Percentiles rank a stretch among this genome's conserved stretches.
These are phyloP conservation scores for Drosophila parabipectinata DNA, from an alignment of 1,140 invertebrate genomes.

Conservation along the genomic window DNA sequence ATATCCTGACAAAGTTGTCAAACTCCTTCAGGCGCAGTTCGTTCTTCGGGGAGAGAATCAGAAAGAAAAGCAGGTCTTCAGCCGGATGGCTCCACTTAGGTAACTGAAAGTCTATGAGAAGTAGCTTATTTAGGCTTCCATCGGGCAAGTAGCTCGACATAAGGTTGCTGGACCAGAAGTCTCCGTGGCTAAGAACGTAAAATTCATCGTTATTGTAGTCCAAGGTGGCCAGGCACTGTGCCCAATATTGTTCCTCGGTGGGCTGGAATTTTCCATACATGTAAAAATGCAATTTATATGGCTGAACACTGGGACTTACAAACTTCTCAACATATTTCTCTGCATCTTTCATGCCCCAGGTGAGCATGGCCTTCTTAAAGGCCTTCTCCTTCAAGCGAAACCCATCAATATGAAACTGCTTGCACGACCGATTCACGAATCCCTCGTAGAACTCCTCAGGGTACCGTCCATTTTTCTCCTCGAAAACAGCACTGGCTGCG, in stretches of 20 bases:
- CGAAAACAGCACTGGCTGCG: conserved; percentile 84
- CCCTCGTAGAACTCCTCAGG: conserved; percentile 59
- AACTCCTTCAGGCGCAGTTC: conserved; percentile 62
- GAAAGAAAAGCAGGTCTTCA: conserved; percentile 80
- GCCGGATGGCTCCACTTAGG: conserved; percentile 73
- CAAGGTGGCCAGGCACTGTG: conserved; percentile 23
- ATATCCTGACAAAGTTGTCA: conserved; percentile 67
- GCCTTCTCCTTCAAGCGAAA: conserved; percentile 23
- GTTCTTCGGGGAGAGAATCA: conserved; percentile 50
- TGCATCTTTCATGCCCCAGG: conserved; percentile 59
- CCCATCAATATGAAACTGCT: conserved; percentile 22
- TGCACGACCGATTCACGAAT: conserved; percentile 31
- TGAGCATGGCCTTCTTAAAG: conserved; percentile 57
- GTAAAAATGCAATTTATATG: not conserved
- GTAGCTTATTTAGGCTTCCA: conserved; percentile 53
- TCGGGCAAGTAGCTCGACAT: conserved; percentile 76
- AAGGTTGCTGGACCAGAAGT: conserved; percentile 84
- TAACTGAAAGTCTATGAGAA: conserved; percentile 84
- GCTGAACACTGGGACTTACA: conserved; percentile 41
- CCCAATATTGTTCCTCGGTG: conserved; percentile 54
- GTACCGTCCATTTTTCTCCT: conserved; percentile 55
- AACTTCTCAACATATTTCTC: conserved; percentile 61
- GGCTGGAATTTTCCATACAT: conserved; percentile 38
- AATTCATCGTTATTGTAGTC: conserved; percentile 84
- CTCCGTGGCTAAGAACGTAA: conserved; percentile 87